These are phyloP conservation scores for Ptychoptera contaminata DNA, from an alignment of 2,888 invertebrate species.

Conservation along the genomic window DNA sequence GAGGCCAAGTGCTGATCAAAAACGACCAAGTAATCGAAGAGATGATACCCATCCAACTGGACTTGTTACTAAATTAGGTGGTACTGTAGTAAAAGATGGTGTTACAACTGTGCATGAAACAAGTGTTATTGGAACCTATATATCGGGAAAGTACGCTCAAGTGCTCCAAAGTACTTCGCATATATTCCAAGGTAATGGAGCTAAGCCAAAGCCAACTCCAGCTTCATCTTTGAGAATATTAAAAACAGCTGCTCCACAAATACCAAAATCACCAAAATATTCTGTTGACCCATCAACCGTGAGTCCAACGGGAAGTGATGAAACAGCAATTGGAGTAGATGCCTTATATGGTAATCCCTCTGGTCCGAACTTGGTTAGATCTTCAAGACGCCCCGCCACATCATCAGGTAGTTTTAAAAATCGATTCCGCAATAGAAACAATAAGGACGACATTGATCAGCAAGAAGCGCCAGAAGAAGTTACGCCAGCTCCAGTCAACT, in stretches of 20 bases:
- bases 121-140: constrained; percentile 76
- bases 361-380: constrained; percentile 32
- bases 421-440: constrained; percentile 32
- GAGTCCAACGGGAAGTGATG: constrained; percentile 42
- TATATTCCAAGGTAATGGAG: constrained; percentile 32
- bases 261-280: constrained; percentile 16
- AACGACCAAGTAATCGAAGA: constrained; percentile 26
- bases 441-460: constrained; percentile 28
- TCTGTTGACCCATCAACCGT: constrained; percentile 28
- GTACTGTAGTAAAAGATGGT: constrained; percentile 68
- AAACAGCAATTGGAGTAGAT: constrained; percentile 37
- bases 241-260: constrained; percentile 57
- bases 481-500: constrained; percentile 4
- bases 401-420: constrained; percentile 39
- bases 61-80: constrained; percentile 68
- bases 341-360: constrained; percentile 34
- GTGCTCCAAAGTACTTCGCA: constrained; percentile 69
- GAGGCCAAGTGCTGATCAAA: constrained; percentile 20
- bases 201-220: constrained; percentile 48
- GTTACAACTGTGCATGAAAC: constrained; percentile 74
- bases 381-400: constrained; percentile 36
- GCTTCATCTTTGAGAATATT: constrained; percentile 50
- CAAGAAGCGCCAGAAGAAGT: constrained; percentile 7
- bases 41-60: constrained; percentile 57
- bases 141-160: constrained; percentile 79